phyloP scores from a whole-genome alignment of 2,888 invertebrate species.

The Cantharis nigra region DNA sequence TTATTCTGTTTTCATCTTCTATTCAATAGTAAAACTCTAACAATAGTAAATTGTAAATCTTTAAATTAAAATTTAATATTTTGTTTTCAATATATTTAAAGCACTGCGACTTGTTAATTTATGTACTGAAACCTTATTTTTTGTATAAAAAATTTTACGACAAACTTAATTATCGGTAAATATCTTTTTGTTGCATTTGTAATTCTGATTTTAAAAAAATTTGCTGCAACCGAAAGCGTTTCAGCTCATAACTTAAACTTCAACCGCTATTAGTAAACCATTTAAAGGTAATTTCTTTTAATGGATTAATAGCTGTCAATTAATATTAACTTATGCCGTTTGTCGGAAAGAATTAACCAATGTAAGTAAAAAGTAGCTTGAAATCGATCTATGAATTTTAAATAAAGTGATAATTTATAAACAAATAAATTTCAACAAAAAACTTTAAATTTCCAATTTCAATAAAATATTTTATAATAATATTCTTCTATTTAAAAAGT shows the following conservation, averaged over 20 bases:
- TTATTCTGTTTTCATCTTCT: no score
- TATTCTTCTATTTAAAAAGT: no score
- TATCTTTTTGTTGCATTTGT: not conserved
- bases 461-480: no score
- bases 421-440: not conserved
- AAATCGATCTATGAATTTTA: not conserved
- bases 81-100: no score
- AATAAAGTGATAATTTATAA: not conserved
- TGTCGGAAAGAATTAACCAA: not conserved
- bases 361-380: not conserved
- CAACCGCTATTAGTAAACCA: not conserved
- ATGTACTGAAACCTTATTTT: not conserved
- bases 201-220: not conserved
- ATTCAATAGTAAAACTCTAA: no score
- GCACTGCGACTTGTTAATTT: no score
- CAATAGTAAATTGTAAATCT: no score
- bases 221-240: not conserved
- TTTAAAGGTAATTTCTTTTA: not conserved
- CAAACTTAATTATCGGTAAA: not conserved
- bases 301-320: not conserved
- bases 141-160: not conserved
- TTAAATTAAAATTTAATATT: no score
- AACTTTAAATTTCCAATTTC: not conserved
- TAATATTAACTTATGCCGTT: not conserved
- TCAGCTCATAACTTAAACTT: not conserved